phyloP scores from a whole-genome alignment of 2,797 vertebrate genomes.

The Rhinophrynus dorsalis region DNA sequence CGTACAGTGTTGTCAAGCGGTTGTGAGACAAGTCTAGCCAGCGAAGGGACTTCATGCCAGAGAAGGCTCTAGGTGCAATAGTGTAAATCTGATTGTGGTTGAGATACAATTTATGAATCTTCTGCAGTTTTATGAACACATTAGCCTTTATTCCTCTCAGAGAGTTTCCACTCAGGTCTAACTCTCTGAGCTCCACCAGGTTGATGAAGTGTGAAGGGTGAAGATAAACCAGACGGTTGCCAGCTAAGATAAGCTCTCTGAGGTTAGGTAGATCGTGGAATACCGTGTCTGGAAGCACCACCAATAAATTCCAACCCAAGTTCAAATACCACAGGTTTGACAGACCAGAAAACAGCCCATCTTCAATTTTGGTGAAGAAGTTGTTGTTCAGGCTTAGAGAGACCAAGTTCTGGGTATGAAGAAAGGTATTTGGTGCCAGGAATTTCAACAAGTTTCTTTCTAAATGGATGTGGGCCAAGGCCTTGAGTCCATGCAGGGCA shows the following conservation, averaged over 20 bases:
- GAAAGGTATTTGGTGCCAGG: conserved; percentile 75
- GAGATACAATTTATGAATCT: conserved; percentile 92
- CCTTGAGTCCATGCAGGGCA: conserved; percentile 78
- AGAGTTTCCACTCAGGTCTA: conserved; percentile 86
- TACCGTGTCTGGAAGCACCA: conserved; percentile 80
- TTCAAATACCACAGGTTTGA: conserved; percentile 90
- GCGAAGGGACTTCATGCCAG: conserved; percentile 87
- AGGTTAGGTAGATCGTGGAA: conserved; percentile 85
- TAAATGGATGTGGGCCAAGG: conserved; percentile 84
- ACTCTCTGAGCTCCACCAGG: conserved; percentile 86
- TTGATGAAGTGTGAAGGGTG: conserved; percentile 87
- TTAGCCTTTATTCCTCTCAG: conserved; percentile 88
- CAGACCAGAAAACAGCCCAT: conserved; percentile 83
- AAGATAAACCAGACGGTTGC: conserved; percentile 89
- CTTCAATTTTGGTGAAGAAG: conserved; percentile 83
- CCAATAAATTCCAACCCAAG: conserved; percentile 89
- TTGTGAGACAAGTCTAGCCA: conserved; percentile 96
- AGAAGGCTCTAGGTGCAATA: conserved; percentile 84
- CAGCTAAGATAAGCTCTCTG: conserved; percentile 85
- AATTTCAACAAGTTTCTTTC: conserved; percentile 81
- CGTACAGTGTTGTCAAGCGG: conserved; percentile 76
- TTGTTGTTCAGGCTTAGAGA: conserved; percentile 91
- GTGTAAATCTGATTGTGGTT: conserved; percentile 85
- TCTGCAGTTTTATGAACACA: conserved; percentile 83
- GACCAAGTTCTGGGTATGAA: conserved; percentile 81